These are phyloP conservation scores for Mythimna loreyi DNA, from an alignment of 2,888 invertebrate species.

Conservation along the genomic window DNA sequence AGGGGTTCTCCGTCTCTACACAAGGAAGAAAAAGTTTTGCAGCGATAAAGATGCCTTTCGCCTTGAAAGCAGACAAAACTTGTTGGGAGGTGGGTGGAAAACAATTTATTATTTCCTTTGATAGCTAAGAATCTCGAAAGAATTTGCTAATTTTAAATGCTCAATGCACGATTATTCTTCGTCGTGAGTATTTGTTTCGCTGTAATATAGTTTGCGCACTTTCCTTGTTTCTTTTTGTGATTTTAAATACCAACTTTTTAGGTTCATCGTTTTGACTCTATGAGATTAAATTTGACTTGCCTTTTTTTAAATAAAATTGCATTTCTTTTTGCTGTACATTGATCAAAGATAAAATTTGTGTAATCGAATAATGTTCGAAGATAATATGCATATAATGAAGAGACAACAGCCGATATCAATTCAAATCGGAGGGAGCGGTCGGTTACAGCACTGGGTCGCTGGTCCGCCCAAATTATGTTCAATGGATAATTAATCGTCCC, in stretches of 20 bases:
- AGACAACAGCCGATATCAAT: constrained; percentile 77
- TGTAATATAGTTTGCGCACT: constrained; percentile 30
- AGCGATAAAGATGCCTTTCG: constrained; percentile 87
- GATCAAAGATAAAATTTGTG: constrained; percentile 14
- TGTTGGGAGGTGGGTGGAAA: constrained; percentile 77
- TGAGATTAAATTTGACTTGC: not conserved
- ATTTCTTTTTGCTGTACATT: not conserved
- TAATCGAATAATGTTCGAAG: constrained; percentile 43
- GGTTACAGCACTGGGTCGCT: constrained; percentile 76
- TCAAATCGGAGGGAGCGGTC: constrained; percentile 76
- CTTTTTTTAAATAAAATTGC: constrained; percentile 1
- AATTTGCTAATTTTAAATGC: constrained; percentile 75
- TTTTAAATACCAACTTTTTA: constrained; percentile 30
- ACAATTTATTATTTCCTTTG: constrained; percentile 83
- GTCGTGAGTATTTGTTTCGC: constrained; percentile 51
- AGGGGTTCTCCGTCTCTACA: constrained; percentile 78
- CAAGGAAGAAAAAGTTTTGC: constrained; percentile 85
- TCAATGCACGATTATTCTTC: constrained; percentile 57
- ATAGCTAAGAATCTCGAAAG: constrained; percentile 74
- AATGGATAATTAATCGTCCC: constrained; percentile 89
- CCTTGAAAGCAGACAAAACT: constrained; percentile 81
- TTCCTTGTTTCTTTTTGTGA: constrained; percentile 14
- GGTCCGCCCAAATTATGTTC: constrained; percentile 90
- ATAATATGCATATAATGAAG: constrained; percentile 61
- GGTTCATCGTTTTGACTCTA: not conserved